Conservation (phyloP, 1,140 invertebrate species). For the Drosophila pallidifrons region DNA sequence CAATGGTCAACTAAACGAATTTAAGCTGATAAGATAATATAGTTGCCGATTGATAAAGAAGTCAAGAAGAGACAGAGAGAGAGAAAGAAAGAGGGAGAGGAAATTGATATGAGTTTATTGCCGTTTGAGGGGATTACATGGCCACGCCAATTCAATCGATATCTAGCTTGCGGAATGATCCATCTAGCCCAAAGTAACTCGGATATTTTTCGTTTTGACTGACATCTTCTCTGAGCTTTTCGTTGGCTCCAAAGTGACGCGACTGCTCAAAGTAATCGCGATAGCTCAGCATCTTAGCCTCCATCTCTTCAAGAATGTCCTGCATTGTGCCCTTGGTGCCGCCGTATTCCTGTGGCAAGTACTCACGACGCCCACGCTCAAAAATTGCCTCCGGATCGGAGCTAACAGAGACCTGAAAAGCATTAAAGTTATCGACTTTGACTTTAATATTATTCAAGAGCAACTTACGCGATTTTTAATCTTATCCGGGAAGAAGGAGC, state of each 20-base stretch:
- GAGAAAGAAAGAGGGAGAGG: constrained; percentile 13
- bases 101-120: constrained; percentile 58
- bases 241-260: constrained; percentile 86
- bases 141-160: constrained; percentile 58
- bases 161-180: constrained; percentile 86
- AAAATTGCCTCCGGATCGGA: constrained; percentile 76
- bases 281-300: constrained; percentile 85
- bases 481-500: constrained; percentile 77
- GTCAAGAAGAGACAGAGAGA: constrained; percentile 7
- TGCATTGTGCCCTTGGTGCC: constrained; percentile 85
- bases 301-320: constrained; percentile 86
- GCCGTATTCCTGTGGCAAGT: constrained; percentile 86
- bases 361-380: constrained; percentile 84
- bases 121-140: constrained; percentile 11
- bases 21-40: constrained; percentile 43
- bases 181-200: constrained; percentile 87
- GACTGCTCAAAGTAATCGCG: constrained; percentile 86
- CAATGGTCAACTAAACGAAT: constrained; percentile 26
- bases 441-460: not conserved
- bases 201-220: constrained; percentile 74
- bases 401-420: constrained; percentile 55
- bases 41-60: not conserved
- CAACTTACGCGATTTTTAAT: constrained; percentile 53
- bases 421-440: not conserved
- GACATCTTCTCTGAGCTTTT: constrained; percentile 85